Base-by-base conservation (phyloP, 2,113 vertebrate species). In the Bagarius yarrelli region DNA sequence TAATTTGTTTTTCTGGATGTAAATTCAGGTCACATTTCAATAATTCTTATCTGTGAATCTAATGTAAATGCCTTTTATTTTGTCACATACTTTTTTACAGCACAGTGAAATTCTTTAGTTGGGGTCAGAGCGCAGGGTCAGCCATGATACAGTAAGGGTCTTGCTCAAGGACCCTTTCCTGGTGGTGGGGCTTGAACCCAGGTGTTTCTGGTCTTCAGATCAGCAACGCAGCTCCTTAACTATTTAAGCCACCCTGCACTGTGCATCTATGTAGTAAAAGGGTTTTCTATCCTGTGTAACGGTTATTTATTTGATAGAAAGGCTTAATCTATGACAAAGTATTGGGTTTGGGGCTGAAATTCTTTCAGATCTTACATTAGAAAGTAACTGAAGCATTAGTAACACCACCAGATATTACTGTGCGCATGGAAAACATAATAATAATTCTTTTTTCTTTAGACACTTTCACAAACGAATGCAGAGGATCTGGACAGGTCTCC, bases 401-500 rank as follows among this genome's bases (percentile, higher is more conserved):
- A n/a, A 47, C 66, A 44, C 4, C 1, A 6, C 6, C 3, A 27
- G 25, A 50, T 70, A 16, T 25, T 40, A 59, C 55, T 53, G 15
- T 44, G 23, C 11, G 13, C 60, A 60, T 44, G 56, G 23, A 76
- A 61, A 27, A 27, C 0, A 19, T 0, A 5, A 25, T 30, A 63
- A 66, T 64, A 25, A 27, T 57, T 1, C 53, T 50, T 59, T 40
- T 52, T 57, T 55, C 12, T 75, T 76, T 15, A 76, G 55, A 25
- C 12, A 50, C 40, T 40, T 13, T 32, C 32, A 61, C n/a, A 18
- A 23, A 88, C 86, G 78, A 93, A 93, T 83, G 77, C 9, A 61
- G 87, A 88, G 76, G 88, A 90, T 0, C 89, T 91, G 87, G 86
- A 92, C 83, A 97, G 95, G 82, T 92, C 93, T 82, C 71, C 93